Conservation (phyloP, 2,797 vertebrate species). For the Heteromormyrus szaboi region DNA sequence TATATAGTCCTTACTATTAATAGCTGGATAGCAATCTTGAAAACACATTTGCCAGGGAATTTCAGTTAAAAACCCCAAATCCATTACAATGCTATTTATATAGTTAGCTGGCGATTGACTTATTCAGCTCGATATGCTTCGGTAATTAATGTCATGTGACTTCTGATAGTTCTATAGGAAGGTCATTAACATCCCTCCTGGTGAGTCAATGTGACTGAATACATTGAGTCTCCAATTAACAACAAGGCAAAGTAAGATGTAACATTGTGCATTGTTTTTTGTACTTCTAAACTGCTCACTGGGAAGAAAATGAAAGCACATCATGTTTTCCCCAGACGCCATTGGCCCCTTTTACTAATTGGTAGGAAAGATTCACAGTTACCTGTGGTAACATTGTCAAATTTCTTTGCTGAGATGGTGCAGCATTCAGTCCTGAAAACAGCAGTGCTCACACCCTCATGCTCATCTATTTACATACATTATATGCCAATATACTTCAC, state of each 20-base stretch:
- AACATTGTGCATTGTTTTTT: neutral
- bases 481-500: neutral
- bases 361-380: neutral
- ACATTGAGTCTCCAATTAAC: neutral
- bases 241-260: neutral
- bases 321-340: neutral
- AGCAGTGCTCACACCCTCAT: neutral
- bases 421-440: neutral
- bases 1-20: neutral
- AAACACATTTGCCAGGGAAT: neutral
- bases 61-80: neutral
- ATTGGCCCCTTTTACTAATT: neutral
- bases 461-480: neutral
- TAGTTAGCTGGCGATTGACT: neutral
- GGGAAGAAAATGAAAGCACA: neutral
- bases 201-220: neutral
- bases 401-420: neutral
- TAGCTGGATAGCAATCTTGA: neutral
- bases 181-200: neutral
- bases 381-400: neutral
- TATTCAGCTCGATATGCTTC: neutral
- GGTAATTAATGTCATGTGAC: neutral
- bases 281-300: neutral
- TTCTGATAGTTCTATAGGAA: neutral
- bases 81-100: slow-evolving; percentile 1